Base-by-base conservation (phyloP, 2,888 invertebrate genomes). In the Octonoba sinensis region DNA sequence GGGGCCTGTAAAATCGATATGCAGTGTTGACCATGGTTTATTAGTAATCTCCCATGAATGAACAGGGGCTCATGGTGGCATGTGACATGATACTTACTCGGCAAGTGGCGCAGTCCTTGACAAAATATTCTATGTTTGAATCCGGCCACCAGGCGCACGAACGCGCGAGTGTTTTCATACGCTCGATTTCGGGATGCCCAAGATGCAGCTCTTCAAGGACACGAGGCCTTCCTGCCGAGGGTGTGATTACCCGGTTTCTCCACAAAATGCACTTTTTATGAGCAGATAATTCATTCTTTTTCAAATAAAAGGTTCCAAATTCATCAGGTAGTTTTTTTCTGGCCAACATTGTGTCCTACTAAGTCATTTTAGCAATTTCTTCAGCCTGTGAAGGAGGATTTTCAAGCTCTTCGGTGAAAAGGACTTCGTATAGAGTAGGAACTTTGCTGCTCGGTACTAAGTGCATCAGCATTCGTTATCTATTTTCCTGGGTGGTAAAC, bases 401-500 rank as follows among this genome's bases (percentile, higher is more conserved):
- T n/a, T n/a, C n/a, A n/a, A n/a, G n/a, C n/a, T n/a, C n/a, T n/a
- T n/a, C n/a, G 20, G 36, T 57, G 15, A 74, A 65, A 51, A 74
- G 57, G 66, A 74, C 65, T 54, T 74, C 74, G 15, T 24, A 56
- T 11, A 66, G 65, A 0, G 54, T 20, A 65, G 54, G 27, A 8
- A 18, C 74, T 16, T 20, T 13, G 13, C 24, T 46, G 67, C 8
- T 67, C 20, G 46, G 59, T 54, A n/a, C 66, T 66, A 12, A 75
- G 36, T 3, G 74, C 65, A 56, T 74, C 74, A 54, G 65, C 56
- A 54, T 65, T 74, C 24, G 20, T 18, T 16, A 73, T 73, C 44
- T 49, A 49, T 20, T 11, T 64, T 20, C 73, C 73, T 44, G 73
- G 74, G 16, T 4, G 16, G 47, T 74, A 57, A 13, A 36, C n/a